Conservation (phyloP, 2,888 invertebrate species). For the Spatulosminthurus flaviceps region DNA sequence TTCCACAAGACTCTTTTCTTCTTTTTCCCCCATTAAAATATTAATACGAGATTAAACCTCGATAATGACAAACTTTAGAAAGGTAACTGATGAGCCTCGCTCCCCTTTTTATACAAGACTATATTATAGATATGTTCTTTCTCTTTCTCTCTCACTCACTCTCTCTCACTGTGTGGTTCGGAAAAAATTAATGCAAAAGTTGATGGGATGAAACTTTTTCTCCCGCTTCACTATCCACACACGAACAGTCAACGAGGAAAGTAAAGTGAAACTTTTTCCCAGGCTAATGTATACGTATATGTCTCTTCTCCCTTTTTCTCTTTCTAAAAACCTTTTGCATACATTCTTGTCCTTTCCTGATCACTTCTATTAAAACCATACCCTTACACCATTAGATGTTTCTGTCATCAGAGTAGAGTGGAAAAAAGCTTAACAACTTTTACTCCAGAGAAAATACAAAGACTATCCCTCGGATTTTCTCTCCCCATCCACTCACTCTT, state of each 20-base stretch:
- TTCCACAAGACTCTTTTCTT: constrained; percentile 53
- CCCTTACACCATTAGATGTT: too few relatives aligned
- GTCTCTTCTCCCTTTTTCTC: constrained; percentile 2
- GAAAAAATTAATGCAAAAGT: constrained; percentile 61
- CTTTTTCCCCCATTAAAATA: constrained; percentile 59
- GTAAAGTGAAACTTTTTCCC: constrained; percentile 52
- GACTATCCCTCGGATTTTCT: too few relatives aligned
- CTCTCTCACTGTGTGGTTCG: constrained; percentile 31
- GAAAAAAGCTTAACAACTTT: too few relatives aligned
- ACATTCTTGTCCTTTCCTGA: background rate
- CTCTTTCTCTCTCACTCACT: constrained; percentile 34
- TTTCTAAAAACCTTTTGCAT: background rate
- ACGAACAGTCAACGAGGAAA: constrained; percentile 39
- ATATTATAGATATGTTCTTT: background rate
- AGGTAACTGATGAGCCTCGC: constrained; percentile 58
- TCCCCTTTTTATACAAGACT: constrained; percentile 21
- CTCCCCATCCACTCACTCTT: too few relatives aligned
- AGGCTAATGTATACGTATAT: constrained; percentile 24
- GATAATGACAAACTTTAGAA: constrained; percentile 60
- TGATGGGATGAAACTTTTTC: constrained; percentile 57
- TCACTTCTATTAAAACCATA: background rate
- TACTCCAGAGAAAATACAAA: too few relatives aligned
- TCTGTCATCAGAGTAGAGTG: too few relatives aligned
- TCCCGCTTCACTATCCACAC: constrained; percentile 44
- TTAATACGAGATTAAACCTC: constrained; percentile 60